A percentile compares a stretch with the other conserved stretches of the same genome.
These are phyloP conservation scores for Xerus inauris DNA, from an alignment of 2,113 vertebrate genomes.

Conservation along the genomic window DNA sequence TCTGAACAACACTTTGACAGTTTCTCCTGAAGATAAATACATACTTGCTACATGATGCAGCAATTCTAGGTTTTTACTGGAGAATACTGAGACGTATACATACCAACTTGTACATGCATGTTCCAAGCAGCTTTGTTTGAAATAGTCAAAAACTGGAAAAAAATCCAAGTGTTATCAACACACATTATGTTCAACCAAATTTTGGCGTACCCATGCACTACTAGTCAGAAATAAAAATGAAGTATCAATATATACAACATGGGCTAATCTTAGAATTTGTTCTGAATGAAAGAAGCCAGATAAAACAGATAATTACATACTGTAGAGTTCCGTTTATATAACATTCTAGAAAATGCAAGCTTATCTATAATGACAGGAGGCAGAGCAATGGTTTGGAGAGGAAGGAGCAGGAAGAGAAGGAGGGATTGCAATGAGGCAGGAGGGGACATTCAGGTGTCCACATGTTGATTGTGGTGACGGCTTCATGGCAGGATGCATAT, in stretches of 20 bases:
- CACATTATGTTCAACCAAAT: background rate
- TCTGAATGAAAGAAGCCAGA: background rate
- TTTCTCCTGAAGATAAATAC: background rate
- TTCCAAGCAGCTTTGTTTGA: background rate
- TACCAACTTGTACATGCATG: background rate
- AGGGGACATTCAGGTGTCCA: too few species aligned
- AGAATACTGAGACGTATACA: background rate
- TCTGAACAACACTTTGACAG: background rate
- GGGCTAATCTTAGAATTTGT: background rate
- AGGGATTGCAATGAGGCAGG: rapidly evolving
- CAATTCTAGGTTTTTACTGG: background rate
- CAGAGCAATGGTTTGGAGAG: background rate
- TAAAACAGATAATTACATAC: background rate
- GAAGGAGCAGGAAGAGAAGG: rapidly evolving
- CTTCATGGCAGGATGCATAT: background rate
- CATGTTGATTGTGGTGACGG: background rate
- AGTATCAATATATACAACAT: background rate
- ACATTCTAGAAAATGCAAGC: background rate
- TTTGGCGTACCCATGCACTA: background rate
- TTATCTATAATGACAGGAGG: background rate
- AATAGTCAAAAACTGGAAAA: background rate
- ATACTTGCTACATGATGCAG: background rate
- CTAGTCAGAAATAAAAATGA: background rate
- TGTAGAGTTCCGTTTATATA: background rate
- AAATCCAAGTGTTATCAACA: background rate